Evolutionary conservation across 2,888 invertebrate species (phyloP).

Genomic region (Tetragonula carbonaria): DNA sequence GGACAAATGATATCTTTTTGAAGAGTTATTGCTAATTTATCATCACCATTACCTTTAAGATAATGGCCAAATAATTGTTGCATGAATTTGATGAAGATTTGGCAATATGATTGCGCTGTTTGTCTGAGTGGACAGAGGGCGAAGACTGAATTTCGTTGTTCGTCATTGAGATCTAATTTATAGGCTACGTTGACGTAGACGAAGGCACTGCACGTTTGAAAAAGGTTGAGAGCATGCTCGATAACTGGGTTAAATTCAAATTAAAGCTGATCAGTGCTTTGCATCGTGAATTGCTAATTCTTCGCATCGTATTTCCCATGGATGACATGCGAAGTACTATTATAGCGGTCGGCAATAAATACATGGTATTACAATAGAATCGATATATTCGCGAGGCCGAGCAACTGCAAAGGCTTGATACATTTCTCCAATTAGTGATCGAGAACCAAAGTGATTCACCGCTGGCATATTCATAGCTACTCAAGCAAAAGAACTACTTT

Average conservation of each 20-base stretch:
- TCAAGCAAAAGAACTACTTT: not conserved
- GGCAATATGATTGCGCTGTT: not conserved
- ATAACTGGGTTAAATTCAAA: conserved; percentile 22
- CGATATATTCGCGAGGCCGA: not conserved
- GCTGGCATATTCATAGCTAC: conserved; percentile 20
- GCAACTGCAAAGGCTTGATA: conserved; percentile 1
- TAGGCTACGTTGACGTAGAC: not conserved
- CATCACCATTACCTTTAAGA: too few relatives aligned
- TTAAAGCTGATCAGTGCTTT: not conserved
- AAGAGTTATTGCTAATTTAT: too few relatives aligned
- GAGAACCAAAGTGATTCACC: conserved; percentile 3
- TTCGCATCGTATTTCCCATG: conserved; percentile 2
- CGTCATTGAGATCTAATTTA: not conserved
- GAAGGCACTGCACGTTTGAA: not conserved
- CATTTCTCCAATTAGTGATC: conserved; percentile 23
- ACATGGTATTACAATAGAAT: not conserved
- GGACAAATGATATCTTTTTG: too few relatives aligned
- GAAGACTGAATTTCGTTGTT: not conserved
- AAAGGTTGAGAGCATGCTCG: not conserved
- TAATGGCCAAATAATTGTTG: too few relatives aligned
- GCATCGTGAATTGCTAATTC: conserved; percentile 25
- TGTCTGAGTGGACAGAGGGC: not conserved
- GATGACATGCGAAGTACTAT: conserved; percentile 13
- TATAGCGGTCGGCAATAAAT: conserved; percentile 10
- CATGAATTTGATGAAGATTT: too few relatives aligned